Evolutionary conservation across 2,888 invertebrate species (phyloP).

Genomic region (Copidosoma aretas): DNA sequence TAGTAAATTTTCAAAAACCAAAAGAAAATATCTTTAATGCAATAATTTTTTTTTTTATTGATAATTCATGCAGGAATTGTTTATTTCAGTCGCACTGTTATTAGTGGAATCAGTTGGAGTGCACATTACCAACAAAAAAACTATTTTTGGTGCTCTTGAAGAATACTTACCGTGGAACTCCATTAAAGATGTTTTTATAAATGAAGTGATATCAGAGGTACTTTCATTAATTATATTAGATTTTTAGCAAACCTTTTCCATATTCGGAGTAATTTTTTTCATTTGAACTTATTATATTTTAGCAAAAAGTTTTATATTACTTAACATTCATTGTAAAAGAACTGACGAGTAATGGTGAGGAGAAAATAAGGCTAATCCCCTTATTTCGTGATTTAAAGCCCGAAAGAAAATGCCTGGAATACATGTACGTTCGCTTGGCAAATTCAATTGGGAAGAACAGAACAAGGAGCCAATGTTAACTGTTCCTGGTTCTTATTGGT

Average conservation of each 20-base stretch:
- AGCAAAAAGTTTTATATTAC: slow-evolving; percentile 59
- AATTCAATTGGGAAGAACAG: slow-evolving; percentile 54
- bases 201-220: slow-evolving; percentile 60
- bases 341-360: slow-evolving; percentile 43
- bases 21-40: not conserved
- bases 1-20: not conserved
- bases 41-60: not conserved
- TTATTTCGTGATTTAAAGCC: slow-evolving; percentile 58
- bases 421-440: slow-evolving; percentile 58
- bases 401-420: slow-evolving; percentile 61
- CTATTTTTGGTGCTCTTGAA: slow-evolving; percentile 41
- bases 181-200: slow-evolving; percentile 57
- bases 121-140: slow-evolving; percentile 50
- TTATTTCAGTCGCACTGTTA: slow-evolving; percentile 53
- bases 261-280: slow-evolving; percentile 2
- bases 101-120: slow-evolving; percentile 57
- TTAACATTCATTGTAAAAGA: slow-evolving; percentile 56
- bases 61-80: not conserved
- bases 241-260: not conserved
- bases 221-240: not conserved
- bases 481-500: slow-evolving; percentile 60
- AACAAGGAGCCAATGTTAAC: slow-evolving; percentile 52
- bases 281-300: slow-evolving; percentile 31
- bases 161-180: slow-evolving; percentile 58
- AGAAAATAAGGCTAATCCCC: slow-evolving; percentile 54